Evolutionary conservation across 2,888 invertebrate species (phyloP), one percentile per base, ranked within the genome.

Genomic region (Dicyrtoma fusca): DNA sequence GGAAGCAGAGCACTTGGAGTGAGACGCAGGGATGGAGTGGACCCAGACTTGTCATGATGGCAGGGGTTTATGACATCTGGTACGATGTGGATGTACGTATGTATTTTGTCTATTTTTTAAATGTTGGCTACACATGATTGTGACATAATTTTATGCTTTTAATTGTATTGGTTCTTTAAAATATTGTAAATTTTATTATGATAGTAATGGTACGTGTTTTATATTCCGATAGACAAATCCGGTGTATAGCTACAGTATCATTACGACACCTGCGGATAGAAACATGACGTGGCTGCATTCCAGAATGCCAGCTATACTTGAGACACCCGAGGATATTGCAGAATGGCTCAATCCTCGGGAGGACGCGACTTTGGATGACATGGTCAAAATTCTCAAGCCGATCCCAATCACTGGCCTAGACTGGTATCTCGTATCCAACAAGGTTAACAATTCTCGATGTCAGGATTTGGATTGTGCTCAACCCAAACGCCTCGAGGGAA

Each of bases 271-370:
- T 53, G 88, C 92, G 0, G 89, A 89, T 75, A 83, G 86, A 47
- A 86, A 88, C n/a, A 82, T 92, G 76, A 86, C 87, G 44, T 91
- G 90, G 90, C 84, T 93, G 65, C 93, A 93, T 84, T 89, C 92
- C 81, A 87, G 93, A 82, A 89, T 90, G 88, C 93, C 93, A 71
- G 90, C 92, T n/a, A 87, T 93, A 80, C 85, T 94, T 57, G 88
- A 89, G 71, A 88, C 86, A 44, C 88, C 90, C 49, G 85, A 89
- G 80, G 87, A 89, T 82, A 86, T 90, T 76, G 83, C 87, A 80
- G 86, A 87, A 75, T 92, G 92, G 92, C 82, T 92, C 61, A 87
- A 90, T 81, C 86, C 85, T 72, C 86, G 87, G 69, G 83, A 85
- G 71, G 85, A 89, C 0, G 82, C 86, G 26, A 83, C 49, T 21